Evolutionary conservation across 2,888 invertebrate species (phyloP).

Genomic region (Eueremaeus valkanovi): DNA sequence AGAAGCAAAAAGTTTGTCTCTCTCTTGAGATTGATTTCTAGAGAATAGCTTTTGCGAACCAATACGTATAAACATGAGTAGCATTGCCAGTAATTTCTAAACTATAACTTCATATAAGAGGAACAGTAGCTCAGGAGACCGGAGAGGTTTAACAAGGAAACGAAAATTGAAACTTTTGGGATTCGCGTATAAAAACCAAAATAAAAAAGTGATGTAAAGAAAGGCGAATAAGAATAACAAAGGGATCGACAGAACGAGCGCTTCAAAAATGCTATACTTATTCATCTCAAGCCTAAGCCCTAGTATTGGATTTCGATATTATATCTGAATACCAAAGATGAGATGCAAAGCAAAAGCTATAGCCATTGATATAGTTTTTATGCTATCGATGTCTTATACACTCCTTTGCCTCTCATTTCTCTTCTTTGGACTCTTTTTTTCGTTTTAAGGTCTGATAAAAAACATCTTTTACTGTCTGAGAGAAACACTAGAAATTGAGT

Average conservation of each 20-base stretch:
- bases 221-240: background rate
- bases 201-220: background rate
- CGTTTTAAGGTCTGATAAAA: conserved; percentile 20
- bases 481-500: conserved; percentile 9
- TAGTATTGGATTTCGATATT: conserved; percentile 29
- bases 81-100: background rate
- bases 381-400: background rate
- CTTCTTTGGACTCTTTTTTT: background rate
- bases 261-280: background rate
- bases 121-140: background rate
- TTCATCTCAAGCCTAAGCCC: background rate
- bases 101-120: conserved; percentile 7
- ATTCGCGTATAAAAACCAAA: background rate
- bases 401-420: conserved; percentile 8
- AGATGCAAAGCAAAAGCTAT: conserved; percentile 20
- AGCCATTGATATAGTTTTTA: background rate
- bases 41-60: conserved; percentile 5
- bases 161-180: conserved; percentile 25
- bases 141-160: background rate
- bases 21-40: conserved; percentile 28
- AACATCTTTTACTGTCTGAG: conserved; percentile 15
- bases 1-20: conserved; percentile 20
- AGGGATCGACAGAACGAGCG: background rate
- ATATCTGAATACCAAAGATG: background rate
- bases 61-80: background rate